Percentiles rank a stretch among this genome's conserved stretches.
phyloP scores from a whole-genome alignment of 2,797 vertebrate species.

The Menidia menidia region DNA sequence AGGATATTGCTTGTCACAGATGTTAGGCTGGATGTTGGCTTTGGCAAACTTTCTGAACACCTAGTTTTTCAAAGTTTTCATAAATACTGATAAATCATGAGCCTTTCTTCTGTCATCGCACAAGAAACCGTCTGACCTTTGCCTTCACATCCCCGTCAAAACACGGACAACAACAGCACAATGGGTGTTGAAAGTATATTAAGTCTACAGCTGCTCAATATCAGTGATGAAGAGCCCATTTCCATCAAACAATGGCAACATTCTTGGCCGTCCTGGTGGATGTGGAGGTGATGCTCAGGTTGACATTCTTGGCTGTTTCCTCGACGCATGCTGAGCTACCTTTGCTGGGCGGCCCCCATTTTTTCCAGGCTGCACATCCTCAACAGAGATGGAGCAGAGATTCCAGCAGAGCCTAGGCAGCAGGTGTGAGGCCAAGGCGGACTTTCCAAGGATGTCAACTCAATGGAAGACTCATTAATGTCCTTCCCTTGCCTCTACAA shows the following conservation, averaged over 20 bases:
- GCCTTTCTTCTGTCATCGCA: conserved; percentile 33
- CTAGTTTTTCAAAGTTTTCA: conserved; percentile 29
- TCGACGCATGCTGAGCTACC: conserved; percentile 69
- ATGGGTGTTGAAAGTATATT: conserved; percentile 70
- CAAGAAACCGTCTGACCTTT: conserved; percentile 46
- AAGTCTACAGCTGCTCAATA: conserved; percentile 85
- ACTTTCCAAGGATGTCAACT: conserved; percentile 87
- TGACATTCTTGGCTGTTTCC: conserved; percentile 82
- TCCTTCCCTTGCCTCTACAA: conserved; percentile 79
- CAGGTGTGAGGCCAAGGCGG: conserved; percentile 80
- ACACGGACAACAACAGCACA: conserved; percentile 67
- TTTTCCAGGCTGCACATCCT: conserved; percentile 82
- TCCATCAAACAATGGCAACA: conserved; percentile 78
- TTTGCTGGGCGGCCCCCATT: conserved; percentile 64
- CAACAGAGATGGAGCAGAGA: conserved; percentile 52
- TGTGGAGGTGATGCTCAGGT: conserved; percentile 65
- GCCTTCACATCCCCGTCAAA: conserved; percentile 52
- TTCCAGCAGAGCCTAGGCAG: conserved; percentile 68
- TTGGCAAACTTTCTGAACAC: conserved; percentile 22
- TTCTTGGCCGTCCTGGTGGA: conserved; percentile 79
- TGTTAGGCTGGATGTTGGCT: conserved; percentile 20
- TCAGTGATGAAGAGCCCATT: conserved; percentile 64
- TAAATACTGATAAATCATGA: conserved; percentile 46
- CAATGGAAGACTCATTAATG: conserved; percentile 80
- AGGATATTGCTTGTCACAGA: conserved; percentile 15